Evolutionary conservation across 2,797 vertebrate genomes (phyloP).

Genomic region (Sitta carolinensis): DNA sequence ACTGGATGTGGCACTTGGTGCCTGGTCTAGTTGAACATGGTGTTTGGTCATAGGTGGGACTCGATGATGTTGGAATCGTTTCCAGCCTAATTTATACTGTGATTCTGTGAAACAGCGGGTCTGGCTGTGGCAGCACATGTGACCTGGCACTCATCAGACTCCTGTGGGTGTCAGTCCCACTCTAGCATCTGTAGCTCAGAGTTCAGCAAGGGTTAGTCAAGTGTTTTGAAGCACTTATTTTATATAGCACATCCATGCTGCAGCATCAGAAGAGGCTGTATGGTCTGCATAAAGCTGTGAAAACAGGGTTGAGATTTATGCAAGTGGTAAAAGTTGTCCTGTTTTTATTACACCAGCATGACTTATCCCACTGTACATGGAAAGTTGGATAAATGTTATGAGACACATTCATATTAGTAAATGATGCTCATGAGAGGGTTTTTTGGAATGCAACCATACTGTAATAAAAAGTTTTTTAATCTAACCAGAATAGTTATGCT

Average conservation of each 20-base stretch:
- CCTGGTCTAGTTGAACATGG: not conserved
- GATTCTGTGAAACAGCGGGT: accelerated
- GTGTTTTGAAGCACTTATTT: not conserved
- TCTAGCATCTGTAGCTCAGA: not conserved
- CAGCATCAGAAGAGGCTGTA: accelerated
- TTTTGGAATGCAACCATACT: not conserved
- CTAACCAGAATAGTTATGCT: not conserved
- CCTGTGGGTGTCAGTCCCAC: not conserved
- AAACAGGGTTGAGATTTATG: not conserved
- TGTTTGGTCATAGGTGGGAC: not conserved
- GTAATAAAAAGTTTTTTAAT: not conserved
- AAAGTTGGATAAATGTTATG: not conserved
- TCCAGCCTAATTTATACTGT: not conserved
- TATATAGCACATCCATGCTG: not conserved
- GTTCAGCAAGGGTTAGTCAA: not conserved
- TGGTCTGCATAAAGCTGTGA: not conserved
- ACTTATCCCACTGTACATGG: not conserved
- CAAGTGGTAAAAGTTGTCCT: not conserved
- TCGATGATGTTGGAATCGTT: not conserved
- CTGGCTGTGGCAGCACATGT: accelerated
- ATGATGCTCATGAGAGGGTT: not conserved
- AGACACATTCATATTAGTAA: accelerated
- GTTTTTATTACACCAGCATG: not conserved
- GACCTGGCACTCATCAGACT: accelerated
- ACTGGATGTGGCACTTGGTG: not conserved